phyloP scores from a whole-genome alignment of 1,140 invertebrate species.

The Stegodyphus mimosarum region DNA sequence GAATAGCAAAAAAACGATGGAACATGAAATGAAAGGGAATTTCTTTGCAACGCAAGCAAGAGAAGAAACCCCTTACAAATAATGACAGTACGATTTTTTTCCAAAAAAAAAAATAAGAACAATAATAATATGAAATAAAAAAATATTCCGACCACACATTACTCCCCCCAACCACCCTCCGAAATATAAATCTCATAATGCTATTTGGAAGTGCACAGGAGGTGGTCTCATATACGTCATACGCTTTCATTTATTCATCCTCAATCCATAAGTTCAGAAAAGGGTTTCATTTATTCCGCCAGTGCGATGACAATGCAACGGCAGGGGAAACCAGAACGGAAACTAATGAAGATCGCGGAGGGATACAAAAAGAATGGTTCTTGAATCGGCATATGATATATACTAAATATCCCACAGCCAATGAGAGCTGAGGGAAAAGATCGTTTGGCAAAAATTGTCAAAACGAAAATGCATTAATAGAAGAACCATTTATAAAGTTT shows the following conservation, averaged over 20 bases:
- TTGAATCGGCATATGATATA: constrained; percentile 52
- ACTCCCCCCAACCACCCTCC: neutral
- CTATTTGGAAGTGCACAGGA: neutral
- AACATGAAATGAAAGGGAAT: neutral
- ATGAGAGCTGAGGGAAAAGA: neutral
- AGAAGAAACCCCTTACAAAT: constrained; percentile 1
- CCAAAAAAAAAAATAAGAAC: neutral
- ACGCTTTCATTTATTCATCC: constrained; percentile 46
- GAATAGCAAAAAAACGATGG: constrained; percentile 20
- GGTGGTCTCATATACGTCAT: constrained; percentile 40
- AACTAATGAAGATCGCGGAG: constrained; percentile 51
- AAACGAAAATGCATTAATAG: constrained; percentile 52
- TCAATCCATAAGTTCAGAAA: constrained; percentile 45
- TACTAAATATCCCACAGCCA: constrained; percentile 1
- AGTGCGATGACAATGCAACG: constrained; percentile 42
- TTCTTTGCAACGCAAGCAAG: neutral
- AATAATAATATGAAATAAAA: too few species aligned
- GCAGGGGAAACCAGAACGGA: constrained; percentile 31
- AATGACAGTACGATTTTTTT: constrained; percentile 17
- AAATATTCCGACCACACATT: too few species aligned
- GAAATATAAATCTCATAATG: constrained; percentile 56
- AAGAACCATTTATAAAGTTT: constrained; percentile 51
- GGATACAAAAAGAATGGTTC: constrained; percentile 47
- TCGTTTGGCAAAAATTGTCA: constrained; percentile 43
- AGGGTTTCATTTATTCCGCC: constrained; percentile 53